phyloP scores from a whole-genome alignment of 2,888 invertebrate species.

The Dicranocentrus wangi region DNA sequence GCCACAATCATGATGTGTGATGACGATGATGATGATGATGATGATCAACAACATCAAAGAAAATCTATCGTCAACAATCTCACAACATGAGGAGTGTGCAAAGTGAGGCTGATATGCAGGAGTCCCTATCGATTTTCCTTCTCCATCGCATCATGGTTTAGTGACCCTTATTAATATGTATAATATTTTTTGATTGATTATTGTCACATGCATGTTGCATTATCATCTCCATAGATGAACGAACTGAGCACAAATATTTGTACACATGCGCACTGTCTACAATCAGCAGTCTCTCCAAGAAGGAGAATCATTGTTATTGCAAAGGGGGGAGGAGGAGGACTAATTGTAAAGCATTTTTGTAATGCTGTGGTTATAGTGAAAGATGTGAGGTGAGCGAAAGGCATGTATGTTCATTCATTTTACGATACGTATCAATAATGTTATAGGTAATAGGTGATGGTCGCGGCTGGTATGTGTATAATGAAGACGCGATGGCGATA shows the following conservation, averaged over 20 bases:
- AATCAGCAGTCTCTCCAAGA: background rate
- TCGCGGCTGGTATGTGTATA: background rate
- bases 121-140: constrained; percentile 40
- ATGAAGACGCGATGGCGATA: background rate
- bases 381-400: background rate
- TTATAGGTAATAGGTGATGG: constrained; percentile 12
- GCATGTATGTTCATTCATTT: constrained; percentile 31
- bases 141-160: constrained; percentile 55
- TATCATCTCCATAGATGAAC: constrained; percentile 23
- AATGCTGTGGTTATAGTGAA: constrained; percentile 13
- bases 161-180: constrained; percentile 68
- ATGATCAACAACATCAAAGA: constrained; percentile 30
- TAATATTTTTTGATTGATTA: constrained; percentile 67
- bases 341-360: constrained; percentile 13
- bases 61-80: constrained; percentile 41
- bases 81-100: background rate
- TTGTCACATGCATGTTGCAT: constrained; percentile 53
- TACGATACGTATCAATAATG: constrained; percentile 36
- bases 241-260: background rate
- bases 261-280: background rate
- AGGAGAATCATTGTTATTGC: constrained; percentile 10
- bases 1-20: constrained; percentile 15
- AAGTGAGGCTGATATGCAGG: background rate
- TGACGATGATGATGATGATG: constrained; percentile 32
- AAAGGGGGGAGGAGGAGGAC: constrained; percentile 18